Evolutionary conservation across 1,140 invertebrate genomes (phyloP), one percentile per base, ranked within the genome.

Genomic region (Euglossa dilemma): DNA sequence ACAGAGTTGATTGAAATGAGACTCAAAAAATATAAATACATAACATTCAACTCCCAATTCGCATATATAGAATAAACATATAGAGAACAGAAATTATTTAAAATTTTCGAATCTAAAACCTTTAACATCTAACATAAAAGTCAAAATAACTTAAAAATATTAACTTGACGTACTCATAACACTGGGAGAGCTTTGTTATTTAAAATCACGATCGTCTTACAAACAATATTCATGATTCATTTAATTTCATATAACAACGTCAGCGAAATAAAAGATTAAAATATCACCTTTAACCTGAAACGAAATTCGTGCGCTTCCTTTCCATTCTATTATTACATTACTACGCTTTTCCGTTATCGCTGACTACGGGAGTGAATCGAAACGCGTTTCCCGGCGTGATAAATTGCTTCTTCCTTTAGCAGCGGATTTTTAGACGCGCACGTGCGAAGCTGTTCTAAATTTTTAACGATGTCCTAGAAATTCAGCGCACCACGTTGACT

Each of bases 401-500:
- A 69, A 69, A 69, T 50, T 47, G 43, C 2, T 18, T 47, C 23
- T 69, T 47, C 45, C 70, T 56, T 23, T 7, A 72, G 12, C 28
- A 36, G 45, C 16, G 52, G 28, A 72, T 25, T 20, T 28, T 6
- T 20, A 50, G 18, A 14, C 12, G 43, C 18, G 52, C 52, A 23
- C 52, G 70, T n/a, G 54, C 43, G 12, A 9, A 43, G 20, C 5
- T 25, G 16, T 16, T 45, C 23, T 64, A 50, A 36, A 76, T 63
- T 63, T 76, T 76, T 64, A 36, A 64, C 25, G 23, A 20, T 20
- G 25, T 64, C 56, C 45, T 64, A 76, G 54, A 54, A 61, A 75
- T 75, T 63, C 20, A 45, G 20, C 28, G 25, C 47, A 18, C 14
- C 47, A n/a, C 47, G 25, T 64, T 76, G 74, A 76, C 47, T 52